A percentile compares a stretch with the other conserved stretches of the same genome.
Evolutionary conservation across 2,888 invertebrate species (phyloP).

Genomic region (Nomada ruficornis): DNA sequence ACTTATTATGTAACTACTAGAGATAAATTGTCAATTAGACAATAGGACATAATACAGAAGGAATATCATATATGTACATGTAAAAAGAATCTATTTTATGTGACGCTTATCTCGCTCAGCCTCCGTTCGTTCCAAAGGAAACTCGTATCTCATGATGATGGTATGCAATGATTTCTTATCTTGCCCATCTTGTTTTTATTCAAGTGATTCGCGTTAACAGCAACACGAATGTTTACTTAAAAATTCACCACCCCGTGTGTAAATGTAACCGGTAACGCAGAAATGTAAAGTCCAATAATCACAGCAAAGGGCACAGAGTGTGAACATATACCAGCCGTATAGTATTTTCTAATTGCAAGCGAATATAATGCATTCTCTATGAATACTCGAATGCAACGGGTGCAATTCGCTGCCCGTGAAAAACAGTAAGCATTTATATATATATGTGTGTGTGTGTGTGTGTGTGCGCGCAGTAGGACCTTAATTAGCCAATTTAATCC

Average conservation of each 20-base stretch:
- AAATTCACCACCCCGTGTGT: conserved; percentile 16
- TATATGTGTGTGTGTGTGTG: background rate
- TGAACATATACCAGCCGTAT: conserved; percentile 25
- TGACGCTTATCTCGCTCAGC: conserved; percentile 9
- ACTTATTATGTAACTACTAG: no score
- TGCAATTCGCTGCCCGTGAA: conserved; percentile 33
- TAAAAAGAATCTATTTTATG: conserved; percentile 5
- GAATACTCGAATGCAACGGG: conserved; percentile 49
- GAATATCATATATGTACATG: no score
- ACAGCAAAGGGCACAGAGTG: conserved; percentile 52
- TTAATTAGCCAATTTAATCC: no score
- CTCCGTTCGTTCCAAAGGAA: conserved; percentile 14
- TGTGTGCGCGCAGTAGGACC: no score
- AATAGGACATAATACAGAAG: no score
- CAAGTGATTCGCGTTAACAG: conserved; percentile 19
- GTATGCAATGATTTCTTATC: conserved; percentile 3
- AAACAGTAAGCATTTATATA: conserved; percentile 50
- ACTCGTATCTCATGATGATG: conserved; percentile 3
- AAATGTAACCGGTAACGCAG: conserved; percentile 26
- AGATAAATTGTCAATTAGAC: no score
- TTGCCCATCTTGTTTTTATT: background rate
- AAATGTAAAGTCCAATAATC: conserved; percentile 57
- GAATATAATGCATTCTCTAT: conserved; percentile 38
- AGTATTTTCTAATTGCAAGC: conserved; percentile 50
- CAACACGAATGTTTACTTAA: conserved; percentile 10